Percentiles rank a stretch among this genome's conserved stretches.
Conservation (phyloP, 2,888 invertebrate genomes). For the Cremastobaeus sp. region DNA sequence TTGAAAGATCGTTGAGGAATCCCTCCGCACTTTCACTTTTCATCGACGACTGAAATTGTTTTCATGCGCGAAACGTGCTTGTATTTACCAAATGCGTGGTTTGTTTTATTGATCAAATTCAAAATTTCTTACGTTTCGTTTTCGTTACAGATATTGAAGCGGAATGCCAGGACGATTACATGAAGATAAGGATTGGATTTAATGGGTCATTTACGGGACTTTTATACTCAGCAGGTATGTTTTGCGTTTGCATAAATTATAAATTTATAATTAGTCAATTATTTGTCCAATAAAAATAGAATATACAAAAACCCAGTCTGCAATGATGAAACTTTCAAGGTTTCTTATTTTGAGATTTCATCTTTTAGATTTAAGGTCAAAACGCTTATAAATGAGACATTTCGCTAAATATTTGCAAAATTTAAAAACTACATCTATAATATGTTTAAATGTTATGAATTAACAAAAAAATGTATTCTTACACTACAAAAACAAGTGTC, state of each 20-base stretch:
- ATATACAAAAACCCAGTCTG: neutral
- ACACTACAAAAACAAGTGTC: too few relatives aligned
- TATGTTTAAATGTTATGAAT: too few relatives aligned
- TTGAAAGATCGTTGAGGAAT: constrained; percentile 67
- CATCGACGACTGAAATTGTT: constrained; percentile 73
- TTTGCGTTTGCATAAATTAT: neutral
- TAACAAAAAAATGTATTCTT: too few relatives aligned
- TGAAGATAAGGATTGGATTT: constrained; percentile 95
- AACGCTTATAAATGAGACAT: too few relatives aligned
- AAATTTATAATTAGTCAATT: neutral
- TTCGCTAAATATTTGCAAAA: too few relatives aligned
- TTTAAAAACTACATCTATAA: too few relatives aligned
- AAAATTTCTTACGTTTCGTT: neutral
- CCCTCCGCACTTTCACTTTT: constrained; percentile 72
- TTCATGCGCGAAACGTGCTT: constrained; percentile 38
- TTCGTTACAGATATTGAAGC: constrained; percentile 90
- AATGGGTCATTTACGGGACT: constrained; percentile 94
- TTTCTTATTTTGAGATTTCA: neutral
- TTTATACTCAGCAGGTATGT: constrained; percentile 90
- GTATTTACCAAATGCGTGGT: too few relatives aligned
- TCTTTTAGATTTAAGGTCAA: too few relatives aligned
- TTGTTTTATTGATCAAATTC: neutral
- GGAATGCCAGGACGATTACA: constrained; percentile 96
- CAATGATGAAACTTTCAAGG: neutral
- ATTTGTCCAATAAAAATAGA: neutral